Conservation (phyloP, 2,797 vertebrate species). For the Lates japonicus region DNA sequence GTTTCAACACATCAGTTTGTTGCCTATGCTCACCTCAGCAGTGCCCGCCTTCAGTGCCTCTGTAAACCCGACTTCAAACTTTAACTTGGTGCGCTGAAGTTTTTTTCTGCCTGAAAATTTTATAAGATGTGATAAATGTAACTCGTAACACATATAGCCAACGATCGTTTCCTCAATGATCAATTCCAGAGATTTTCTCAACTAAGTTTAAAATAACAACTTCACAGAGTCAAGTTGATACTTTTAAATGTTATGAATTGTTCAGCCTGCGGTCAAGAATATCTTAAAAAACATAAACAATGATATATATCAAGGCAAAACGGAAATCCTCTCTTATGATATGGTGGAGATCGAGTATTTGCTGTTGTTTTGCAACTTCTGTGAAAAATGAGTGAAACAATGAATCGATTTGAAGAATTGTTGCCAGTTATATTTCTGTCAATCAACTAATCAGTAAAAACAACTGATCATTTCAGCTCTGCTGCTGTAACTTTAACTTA, state of each 20-base stretch:
- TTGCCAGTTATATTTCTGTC: no score
- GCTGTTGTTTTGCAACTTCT: no score
- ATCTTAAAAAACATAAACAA: background rate
- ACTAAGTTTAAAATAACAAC: background rate
- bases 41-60: slow-evolving; percentile 43
- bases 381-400: no score
- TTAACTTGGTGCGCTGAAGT: background rate
- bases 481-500: background rate
- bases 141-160: background rate
- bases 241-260: background rate
- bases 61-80: slow-evolving; percentile 13
- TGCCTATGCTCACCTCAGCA: slow-evolving; percentile 38
- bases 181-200: background rate
- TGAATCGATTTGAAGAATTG: no score
- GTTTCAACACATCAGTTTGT: slow-evolving; percentile 44
- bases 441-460: background rate
- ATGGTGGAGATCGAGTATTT: background rate
- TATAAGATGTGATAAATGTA: background rate
- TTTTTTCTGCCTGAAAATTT: background rate
- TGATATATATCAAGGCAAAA: background rate
- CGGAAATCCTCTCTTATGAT: background rate
- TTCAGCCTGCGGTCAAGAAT: background rate
- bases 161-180: no score
- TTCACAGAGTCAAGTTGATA: background rate
- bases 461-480: background rate